Percentiles rank a stretch among this genome's conserved stretches.
Evolutionary conservation across 1,140 invertebrate genomes (phyloP).

Genomic region (Diabrotica virgifera): DNA sequence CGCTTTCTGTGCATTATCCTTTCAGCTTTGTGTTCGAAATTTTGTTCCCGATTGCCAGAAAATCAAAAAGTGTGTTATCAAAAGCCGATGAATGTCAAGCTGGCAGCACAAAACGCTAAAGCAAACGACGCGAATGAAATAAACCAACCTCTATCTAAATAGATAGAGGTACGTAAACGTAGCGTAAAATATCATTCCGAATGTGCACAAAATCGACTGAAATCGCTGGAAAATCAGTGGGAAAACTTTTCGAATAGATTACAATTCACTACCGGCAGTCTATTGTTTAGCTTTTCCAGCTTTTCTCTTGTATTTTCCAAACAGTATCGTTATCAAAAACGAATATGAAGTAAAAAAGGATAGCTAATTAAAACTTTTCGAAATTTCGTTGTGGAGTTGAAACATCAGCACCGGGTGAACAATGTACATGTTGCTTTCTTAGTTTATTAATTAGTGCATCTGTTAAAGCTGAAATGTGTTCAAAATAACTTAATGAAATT

Average conservation of each 20-base stretch:
- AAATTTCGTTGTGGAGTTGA: conserved; percentile 7
- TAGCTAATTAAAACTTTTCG: conserved; percentile 14
- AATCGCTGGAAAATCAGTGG: conserved; percentile 1
- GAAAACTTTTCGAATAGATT: conserved; percentile 7
- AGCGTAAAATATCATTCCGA: conserved; percentile 16
- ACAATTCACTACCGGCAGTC: conserved; percentile 8
- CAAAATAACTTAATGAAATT: too few relatives aligned
- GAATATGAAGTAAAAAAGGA: conserved; percentile 9
- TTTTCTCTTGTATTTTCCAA: conserved; percentile 7
- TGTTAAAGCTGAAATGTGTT: too few relatives aligned
- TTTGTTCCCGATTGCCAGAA: too few relatives aligned
- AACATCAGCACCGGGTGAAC: too few relatives aligned
- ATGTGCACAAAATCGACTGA: conserved; percentile 9
- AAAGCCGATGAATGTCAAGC: conserved; percentile 2
- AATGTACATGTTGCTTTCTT: too few relatives aligned
- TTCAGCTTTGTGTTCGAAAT: too few relatives aligned
- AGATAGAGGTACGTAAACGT: conserved; percentile 10
- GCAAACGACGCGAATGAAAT: not conserved
- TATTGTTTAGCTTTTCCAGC: conserved; percentile 12
- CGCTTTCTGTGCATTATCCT: too few relatives aligned
- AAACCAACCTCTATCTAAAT: conserved; percentile 20
- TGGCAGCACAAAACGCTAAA: not conserved
- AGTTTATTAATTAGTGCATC: too few relatives aligned
- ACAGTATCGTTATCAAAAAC: conserved; percentile 11
- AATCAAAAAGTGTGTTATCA: not conserved